Evolutionary conservation across 2,113 vertebrate genomes (phyloP).

Genomic region (Pterocles gutturalis): DNA sequence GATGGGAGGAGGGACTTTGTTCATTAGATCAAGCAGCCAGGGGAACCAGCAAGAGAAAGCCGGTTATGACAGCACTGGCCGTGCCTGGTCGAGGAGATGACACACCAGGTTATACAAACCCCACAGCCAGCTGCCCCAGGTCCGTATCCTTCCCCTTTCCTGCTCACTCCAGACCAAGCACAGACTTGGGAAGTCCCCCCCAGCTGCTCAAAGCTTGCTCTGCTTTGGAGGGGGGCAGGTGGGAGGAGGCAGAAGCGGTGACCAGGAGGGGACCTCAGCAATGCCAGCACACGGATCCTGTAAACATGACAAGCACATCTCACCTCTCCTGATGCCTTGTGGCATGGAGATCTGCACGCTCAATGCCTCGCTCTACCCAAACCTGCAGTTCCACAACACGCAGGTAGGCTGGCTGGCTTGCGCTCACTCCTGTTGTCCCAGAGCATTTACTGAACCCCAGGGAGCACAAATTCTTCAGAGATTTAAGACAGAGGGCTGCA

Average conservation of each 20-base stretch:
- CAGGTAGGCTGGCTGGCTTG: not conserved
- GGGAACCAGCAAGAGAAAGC: not conserved
- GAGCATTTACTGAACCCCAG: not conserved
- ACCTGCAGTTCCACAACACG: not conserved
- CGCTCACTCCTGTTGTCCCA: not conserved
- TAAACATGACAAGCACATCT: not conserved
- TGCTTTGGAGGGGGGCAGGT: not conserved
- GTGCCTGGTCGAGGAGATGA: not conserved
- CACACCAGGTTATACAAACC: not conserved
- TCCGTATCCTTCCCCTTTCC: not conserved
- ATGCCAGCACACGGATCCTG: rapidly evolving
- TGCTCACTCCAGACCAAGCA: not conserved
- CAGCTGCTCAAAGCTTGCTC: not conserved
- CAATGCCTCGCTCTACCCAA: not conserved
- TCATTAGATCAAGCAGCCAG: not conserved
- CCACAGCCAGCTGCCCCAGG: not conserved
- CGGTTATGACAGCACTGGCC: not conserved
- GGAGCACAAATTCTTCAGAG: not conserved
- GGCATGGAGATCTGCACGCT: not conserved
- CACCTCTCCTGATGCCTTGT: not conserved
- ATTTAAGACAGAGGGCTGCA: not conserved
- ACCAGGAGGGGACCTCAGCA: not conserved
- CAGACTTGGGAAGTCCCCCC: not conserved
- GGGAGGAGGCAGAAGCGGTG: not conserved
- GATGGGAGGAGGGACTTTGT: not conserved